Percentiles rank a stretch among this genome's conserved stretches.
phyloP scores from a whole-genome alignment of 92 coral and sea anemone genomes.

The Phenganax stokvisi region DNA sequence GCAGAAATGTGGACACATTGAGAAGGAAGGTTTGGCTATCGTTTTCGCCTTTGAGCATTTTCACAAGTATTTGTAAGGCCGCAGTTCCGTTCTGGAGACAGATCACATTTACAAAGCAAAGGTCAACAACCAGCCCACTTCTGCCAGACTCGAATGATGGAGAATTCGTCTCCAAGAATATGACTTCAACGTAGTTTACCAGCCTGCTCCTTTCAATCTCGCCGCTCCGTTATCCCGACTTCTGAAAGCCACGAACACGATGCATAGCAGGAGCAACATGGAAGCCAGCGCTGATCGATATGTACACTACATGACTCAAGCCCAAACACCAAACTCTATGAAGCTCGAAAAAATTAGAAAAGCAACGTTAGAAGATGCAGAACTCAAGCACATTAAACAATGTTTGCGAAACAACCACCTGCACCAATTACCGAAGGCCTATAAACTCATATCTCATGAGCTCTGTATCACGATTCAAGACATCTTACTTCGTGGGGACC shows the following conservation, averaged over 20 bases:
- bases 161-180: constrained; percentile 47
- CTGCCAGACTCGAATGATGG: constrained; percentile 55
- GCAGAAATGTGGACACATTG: constrained; percentile 14
- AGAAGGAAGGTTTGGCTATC: constrained; percentile 12
- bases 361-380: no score
- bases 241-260: no score
- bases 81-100: constrained; percentile 47
- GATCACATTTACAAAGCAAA: constrained; percentile 52
- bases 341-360: no score
- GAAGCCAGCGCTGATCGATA: neutral
- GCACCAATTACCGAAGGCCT: neutral
- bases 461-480: neutral
- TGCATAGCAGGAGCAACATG: neutral
- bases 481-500: neutral
- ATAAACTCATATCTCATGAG: neutral
- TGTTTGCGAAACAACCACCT: neutral
- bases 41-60: constrained; percentile 49
- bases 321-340: no score
- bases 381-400: no score
- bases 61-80: neutral
- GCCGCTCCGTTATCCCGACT: no score
- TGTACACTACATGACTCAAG: neutral
- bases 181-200: constrained; percentile 41
- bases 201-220: neutral
- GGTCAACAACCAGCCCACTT: constrained; percentile 33